These are phyloP conservation scores for Drosophila nr. medialis DNA, from an alignment of 2,888 invertebrate genomes.

Conservation along the genomic window DNA sequence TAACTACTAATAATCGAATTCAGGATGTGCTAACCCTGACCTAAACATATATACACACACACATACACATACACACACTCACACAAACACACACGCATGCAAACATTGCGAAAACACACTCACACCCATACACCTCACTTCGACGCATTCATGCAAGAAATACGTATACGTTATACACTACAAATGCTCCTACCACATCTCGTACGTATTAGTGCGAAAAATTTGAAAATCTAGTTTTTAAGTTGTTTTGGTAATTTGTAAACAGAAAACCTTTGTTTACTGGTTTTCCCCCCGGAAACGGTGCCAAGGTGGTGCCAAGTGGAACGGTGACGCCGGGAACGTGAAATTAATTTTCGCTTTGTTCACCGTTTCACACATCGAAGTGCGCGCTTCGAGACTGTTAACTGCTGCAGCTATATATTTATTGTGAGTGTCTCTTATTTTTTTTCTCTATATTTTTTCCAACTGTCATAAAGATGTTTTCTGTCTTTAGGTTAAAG, in stretches of 20 bases:
- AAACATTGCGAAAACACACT: conserved; percentile 22
- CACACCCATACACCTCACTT: conserved; percentile 38
- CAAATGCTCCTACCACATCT: conserved; percentile 17
- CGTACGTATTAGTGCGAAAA: conserved; percentile 44
- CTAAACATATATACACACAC: conserved; percentile 13
- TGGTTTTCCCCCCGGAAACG: conserved; percentile 38
- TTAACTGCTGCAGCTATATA: conserved; percentile 73
- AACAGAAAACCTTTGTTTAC: conserved; percentile 60
- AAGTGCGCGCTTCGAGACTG: conserved; percentile 60
- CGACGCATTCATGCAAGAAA: conserved; percentile 65
- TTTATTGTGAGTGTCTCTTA: conserved; percentile 31
- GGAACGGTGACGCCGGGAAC: conserved; percentile 34
- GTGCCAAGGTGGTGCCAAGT: conserved; percentile 77
- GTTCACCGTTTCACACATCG: conserved; percentile 61
- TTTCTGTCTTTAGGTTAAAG: conserved; percentile 48
- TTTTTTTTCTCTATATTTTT: conserved; percentile 14
- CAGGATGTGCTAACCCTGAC: conserved; percentile 64
- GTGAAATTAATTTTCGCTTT: conserved; percentile 43
- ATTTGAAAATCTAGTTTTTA: conserved; percentile 66
- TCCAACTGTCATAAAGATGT: conserved; percentile 16
- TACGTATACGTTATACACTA: conserved; percentile 45
- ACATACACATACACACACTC: conserved; percentile 24
- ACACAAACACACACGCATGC: conserved; percentile 21
- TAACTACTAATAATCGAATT: conserved; percentile 73
- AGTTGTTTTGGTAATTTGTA: conserved; percentile 68